Evolutionary conservation across 2,888 invertebrate genomes (phyloP), one percentile per base, ranked within the genome.

Genomic region (Gari tellinella): DNA sequence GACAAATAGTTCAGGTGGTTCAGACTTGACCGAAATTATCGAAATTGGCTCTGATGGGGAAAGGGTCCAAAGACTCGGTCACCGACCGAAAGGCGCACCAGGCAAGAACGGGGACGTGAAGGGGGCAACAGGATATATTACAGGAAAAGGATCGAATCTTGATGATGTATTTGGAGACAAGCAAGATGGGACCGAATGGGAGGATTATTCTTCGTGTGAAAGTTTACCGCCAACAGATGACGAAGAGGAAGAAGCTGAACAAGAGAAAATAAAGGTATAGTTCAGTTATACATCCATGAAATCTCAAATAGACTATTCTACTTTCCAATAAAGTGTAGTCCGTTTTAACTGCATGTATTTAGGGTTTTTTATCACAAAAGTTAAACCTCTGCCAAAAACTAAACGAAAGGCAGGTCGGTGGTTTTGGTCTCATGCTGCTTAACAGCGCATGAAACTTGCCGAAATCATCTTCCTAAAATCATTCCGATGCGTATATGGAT

Each of bases 11-110:
- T 26, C 49, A 1, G n/a, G 49, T 14, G 37, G 60, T 37, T 48
- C 51, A 21, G 66, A 75, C n/a, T 46, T 75, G 25, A 66, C 66
- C 10, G 69, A 75, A 38, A 74, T 74, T 5, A 69, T 75, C 3
- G 75, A 70, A 62, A 49, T 70, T 15, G 63, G 48, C 15, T 41
- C 38, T 12, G 38, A 57, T 25, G 75, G 75, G 10, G 23, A 66
- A 15, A 31, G 56, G 12, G 19, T 55, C 12, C 62, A 49, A 23
- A 66, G 43, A 23, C 43, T 46, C 10, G 49, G 41, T 12, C 26
- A 48, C 15, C 38, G 58, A 41, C 62, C 70, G 23, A 23, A 21
- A 10, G 68, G 60, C 0, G 68, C 64, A 19, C 64, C 49, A 0
- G 43, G 60, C 21, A 26, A 37, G 0, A 45, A 51, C 2, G 62